A percentile compares a stretch with the other conserved stretches of the same genome.
phyloP scores from a whole-genome alignment of 2,113 vertebrate genomes.

The Prolemur simus region DNA sequence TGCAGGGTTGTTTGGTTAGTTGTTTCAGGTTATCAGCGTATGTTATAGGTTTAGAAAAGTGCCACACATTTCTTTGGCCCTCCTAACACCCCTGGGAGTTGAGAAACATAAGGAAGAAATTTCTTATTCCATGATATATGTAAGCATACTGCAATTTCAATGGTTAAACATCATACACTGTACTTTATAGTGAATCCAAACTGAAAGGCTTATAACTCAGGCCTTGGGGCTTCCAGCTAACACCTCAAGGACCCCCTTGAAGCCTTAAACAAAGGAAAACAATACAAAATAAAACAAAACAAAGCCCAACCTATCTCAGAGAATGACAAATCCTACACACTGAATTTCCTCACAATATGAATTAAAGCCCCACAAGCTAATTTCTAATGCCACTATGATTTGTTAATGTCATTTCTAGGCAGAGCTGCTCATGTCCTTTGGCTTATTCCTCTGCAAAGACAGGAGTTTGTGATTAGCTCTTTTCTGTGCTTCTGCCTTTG shows the following conservation, averaged over 20 bases:
- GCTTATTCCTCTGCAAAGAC: neutral
- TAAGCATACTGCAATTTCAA: accelerated
- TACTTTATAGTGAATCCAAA: neutral
- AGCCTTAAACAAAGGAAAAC: neutral
- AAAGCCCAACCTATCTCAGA: neutral
- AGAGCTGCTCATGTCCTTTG: neutral
- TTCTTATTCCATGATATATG: accelerated
- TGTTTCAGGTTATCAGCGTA: neutral
- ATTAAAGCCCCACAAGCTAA: neutral
- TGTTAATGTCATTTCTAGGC: neutral
- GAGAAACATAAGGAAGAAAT: neutral
- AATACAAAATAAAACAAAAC: neutral
- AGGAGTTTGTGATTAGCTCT: neutral
- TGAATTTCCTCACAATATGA: neutral
- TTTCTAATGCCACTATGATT: neutral
- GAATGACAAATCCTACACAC: neutral
- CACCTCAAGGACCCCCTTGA: neutral
- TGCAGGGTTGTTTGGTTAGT: neutral
- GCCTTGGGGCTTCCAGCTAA: neutral
- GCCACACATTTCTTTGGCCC: neutral
- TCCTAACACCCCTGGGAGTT: neutral
- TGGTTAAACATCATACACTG: accelerated
- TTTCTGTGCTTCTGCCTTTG: neutral
- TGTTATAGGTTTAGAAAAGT: neutral
- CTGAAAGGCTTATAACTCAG: neutral